phyloP scores from a whole-genome alignment of 2,888 invertebrate species.

The Patella caerulea region DNA sequence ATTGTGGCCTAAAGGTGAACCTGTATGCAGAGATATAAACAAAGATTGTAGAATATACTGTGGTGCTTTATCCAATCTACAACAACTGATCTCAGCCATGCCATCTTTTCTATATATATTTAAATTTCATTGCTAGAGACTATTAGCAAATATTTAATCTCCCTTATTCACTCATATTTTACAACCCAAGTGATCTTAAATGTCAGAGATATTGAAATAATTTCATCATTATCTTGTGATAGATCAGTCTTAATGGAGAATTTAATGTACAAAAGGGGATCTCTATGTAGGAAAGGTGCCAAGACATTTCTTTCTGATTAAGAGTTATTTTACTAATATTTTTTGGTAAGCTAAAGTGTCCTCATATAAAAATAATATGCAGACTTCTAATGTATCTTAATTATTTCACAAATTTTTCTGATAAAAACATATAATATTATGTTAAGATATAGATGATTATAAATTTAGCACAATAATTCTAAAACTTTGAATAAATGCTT shows the following conservation, averaged over 20 bases:
- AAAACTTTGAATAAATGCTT: too few relatives aligned
- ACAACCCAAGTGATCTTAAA: neutral
- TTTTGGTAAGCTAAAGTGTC: too few relatives aligned
- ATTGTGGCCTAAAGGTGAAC: neutral
- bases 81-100: neutral
- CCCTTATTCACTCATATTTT: neutral
- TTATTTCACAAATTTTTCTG: too few relatives aligned
- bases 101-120: neutral
- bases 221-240: slow-evolving; percentile 6
- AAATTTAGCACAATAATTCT: too few relatives aligned
- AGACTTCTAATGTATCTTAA: too few relatives aligned
- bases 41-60: too few relatives aligned
- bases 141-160: slow-evolving; percentile 11
- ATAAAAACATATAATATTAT: too few relatives aligned
- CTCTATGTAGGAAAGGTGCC: slow-evolving; percentile 4
- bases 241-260: slow-evolving; percentile 2
- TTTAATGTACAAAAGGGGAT: neutral
- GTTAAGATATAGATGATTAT: too few relatives aligned
- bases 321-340: too few relatives aligned
- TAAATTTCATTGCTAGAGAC: neutral
- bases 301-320: neutral
- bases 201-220: slow-evolving; percentile 1
- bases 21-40: too few relatives aligned
- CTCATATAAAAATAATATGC: too few relatives aligned
- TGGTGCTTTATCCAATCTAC: too few relatives aligned